Conservation (phyloP, 2,797 vertebrate species). For the Acropternis orthonyx region DNA sequence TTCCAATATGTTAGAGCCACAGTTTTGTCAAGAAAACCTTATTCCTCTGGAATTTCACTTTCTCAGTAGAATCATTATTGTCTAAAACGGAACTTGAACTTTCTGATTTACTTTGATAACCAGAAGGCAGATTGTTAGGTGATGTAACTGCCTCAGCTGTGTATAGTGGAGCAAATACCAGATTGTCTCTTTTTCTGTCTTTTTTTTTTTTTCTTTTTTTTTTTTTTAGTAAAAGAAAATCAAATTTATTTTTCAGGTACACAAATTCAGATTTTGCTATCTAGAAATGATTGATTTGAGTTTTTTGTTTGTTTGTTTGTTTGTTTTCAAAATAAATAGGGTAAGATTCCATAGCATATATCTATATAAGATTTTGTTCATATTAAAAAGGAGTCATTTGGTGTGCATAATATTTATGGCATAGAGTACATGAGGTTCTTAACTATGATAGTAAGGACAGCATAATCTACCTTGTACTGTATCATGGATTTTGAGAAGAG, state of each 20-base stretch:
- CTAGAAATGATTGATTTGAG: neutral
- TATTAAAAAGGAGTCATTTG: neutral
- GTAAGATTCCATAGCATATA: neutral
- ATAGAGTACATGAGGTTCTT: neutral
- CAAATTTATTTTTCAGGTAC: neutral
- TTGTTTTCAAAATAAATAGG: neutral
- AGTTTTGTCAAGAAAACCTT: neutral
- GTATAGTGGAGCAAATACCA: neutral
- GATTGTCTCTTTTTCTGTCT: neutral
- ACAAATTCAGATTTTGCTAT: neutral
- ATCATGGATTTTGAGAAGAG: neutral
- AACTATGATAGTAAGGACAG: neutral
- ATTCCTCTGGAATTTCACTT: neutral
- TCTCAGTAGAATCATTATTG: neutral
- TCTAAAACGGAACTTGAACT: neutral
- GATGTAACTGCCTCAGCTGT: neutral
- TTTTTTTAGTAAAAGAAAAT: neutral
- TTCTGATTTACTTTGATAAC: neutral
- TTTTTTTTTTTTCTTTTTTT: neutral
- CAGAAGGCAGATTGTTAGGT: neutral
- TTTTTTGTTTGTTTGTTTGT: neutral
- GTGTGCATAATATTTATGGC: neutral
- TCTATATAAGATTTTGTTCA: neutral
- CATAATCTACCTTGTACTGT: neutral
- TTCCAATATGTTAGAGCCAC: neutral